These are phyloP conservation scores for Drosophila anomalata DNA, from an alignment of 2,888 invertebrate species.

Conservation along the genomic window DNA sequence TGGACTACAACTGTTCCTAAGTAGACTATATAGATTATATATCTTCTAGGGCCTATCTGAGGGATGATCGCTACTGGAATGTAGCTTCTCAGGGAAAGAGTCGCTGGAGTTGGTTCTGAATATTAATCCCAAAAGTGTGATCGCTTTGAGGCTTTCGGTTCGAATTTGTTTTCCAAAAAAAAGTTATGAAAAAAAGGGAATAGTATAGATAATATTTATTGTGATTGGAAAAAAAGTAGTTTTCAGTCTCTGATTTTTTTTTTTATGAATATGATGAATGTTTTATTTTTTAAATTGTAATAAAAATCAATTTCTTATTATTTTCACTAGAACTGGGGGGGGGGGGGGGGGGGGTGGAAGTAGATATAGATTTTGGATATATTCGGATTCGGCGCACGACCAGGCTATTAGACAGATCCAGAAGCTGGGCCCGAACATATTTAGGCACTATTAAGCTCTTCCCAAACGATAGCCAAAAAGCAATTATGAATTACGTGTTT, in stretches of 20 bases:
- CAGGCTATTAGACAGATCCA: conserved; percentile 62
- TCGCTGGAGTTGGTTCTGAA: conserved; percentile 69
- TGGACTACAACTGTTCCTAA: background rate
- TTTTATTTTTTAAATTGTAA: conserved; percentile 2
- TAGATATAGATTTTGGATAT: background rate
- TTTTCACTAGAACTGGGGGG: background rate
- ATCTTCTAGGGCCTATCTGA: conserved; percentile 85
- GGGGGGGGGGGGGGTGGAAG: background rate
- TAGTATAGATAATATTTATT: background rate
- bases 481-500: conserved; percentile 67
- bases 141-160: background rate
- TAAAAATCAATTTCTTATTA: conserved; percentile 1
- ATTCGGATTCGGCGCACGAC: conserved; percentile 56
- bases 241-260: conserved; percentile 4
- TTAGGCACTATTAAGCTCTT: conserved; percentile 69
- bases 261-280: background rate
- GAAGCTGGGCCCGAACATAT: conserved; percentile 61
- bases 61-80: conserved; percentile 86
- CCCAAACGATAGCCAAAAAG: conserved; percentile 46
- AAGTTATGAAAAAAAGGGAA: background rate
- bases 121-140: conserved; percentile 16
- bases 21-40: background rate
- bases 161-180: background rate
- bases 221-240: background rate
- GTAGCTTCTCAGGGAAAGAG: conserved; percentile 81